Conservation (phyloP, 2,797 vertebrate species). For the Hephaestus fuliginosus region DNA sequence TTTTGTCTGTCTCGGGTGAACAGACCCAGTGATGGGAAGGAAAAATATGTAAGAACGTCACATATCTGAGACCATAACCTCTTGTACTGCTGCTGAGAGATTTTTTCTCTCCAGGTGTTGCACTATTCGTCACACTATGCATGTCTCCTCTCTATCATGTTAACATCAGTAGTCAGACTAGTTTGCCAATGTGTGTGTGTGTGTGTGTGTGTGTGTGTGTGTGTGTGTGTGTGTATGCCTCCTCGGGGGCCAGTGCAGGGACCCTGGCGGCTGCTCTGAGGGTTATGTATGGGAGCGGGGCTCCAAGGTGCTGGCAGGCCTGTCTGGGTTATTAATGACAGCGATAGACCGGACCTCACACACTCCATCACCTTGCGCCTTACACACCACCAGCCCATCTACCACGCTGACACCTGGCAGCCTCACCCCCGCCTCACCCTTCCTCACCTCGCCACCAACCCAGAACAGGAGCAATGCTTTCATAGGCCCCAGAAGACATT, state of each 20-base stretch:
- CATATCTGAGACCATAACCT: constrained; percentile 34
- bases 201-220: constrained; percentile 13
- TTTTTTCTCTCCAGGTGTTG: constrained; percentile 34
- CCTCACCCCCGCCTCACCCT: constrained; percentile 47
- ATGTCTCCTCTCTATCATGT: constrained; percentile 54
- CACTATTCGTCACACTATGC: constrained; percentile 25
- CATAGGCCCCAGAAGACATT: constrained; percentile 13
- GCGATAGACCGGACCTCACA: constrained; percentile 75
- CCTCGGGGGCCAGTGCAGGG: constrained; percentile 39
- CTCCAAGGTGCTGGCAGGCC: constrained; percentile 67
- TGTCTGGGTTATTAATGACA: constrained; percentile 82
- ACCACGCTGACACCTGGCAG: constrained; percentile 75
- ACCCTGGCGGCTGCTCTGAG: constrained; percentile 47
- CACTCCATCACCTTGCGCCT: constrained; percentile 75
- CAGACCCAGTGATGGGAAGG: constrained; percentile 43
- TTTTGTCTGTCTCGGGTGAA: constrained; percentile 63
- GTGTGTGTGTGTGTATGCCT: constrained; percentile 12
- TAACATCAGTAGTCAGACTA: constrained; percentile 48
- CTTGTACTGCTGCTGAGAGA: constrained; percentile 37
- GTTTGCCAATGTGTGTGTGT: constrained; percentile 35
- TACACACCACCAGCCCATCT: constrained; percentile 71
- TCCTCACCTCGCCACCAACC: constrained; percentile 34
- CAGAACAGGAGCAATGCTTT: constrained; percentile 30
- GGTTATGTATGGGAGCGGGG: constrained; percentile 68
- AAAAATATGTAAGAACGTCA: constrained; percentile 57